Percentiles rank a stretch among this genome's conserved stretches.
These are phyloP conservation scores for Anorthoa munda DNA, from an alignment of 2,888 invertebrate genomes.

Conservation along the genomic window DNA sequence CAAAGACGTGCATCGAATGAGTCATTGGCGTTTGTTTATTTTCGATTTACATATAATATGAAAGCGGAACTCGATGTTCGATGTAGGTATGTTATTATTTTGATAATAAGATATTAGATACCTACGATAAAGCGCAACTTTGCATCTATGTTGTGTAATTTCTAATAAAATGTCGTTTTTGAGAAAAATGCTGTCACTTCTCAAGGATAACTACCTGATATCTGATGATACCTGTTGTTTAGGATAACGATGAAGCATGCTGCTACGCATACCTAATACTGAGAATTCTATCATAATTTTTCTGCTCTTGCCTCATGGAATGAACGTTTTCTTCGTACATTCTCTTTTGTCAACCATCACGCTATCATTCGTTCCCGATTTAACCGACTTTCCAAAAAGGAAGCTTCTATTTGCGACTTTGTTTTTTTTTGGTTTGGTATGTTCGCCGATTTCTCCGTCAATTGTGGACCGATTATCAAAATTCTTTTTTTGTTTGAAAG, in stretches of 20 bases:
- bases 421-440: too few species aligned
- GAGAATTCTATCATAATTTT: too few species aligned
- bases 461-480: too few species aligned
- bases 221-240: neutral
- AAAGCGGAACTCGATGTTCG: conserved; percentile 3
- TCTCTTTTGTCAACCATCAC: too few species aligned
- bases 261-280: too few species aligned
- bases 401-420: too few species aligned
- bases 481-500: too few species aligned
- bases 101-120: neutral
- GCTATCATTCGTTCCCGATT: too few species aligned
- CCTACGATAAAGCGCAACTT: neutral
- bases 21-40: conserved; percentile 43
- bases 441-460: too few species aligned
- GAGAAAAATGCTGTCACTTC: neutral
- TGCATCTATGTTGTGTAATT: neutral
- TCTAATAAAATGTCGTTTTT: neutral
- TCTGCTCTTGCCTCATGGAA: too few species aligned
- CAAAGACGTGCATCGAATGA: conserved; percentile 41
- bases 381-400: too few species aligned
- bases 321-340: too few species aligned
- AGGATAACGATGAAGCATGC: neutral
- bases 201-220: neutral
- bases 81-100: conserved; percentile 19
- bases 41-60: conserved; percentile 8